Base-by-base conservation (phyloP, 2,113 vertebrate species). In the Mus pahari region DNA sequence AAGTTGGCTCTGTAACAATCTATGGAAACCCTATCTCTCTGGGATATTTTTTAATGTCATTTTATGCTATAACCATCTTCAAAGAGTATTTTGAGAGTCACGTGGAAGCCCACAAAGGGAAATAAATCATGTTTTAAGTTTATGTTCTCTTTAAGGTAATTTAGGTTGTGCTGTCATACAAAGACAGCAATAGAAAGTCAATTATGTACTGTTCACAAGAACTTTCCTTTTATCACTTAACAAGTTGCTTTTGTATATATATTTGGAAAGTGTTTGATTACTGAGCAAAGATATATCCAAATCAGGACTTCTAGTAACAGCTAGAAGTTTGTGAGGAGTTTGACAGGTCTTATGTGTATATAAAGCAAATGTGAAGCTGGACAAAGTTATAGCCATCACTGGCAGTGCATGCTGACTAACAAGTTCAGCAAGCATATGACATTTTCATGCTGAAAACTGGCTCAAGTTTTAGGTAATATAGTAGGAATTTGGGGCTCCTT, bases 211-310 rank as follows among this genome's bases (percentile, higher is more conserved):
- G 73, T 50, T 68, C 89, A n/a, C 86, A 78, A 64, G n/a, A 58
- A 84, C 89, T 89, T 95, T 73, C 31, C 24, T 89, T 78, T 89
- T n/a, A 86, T 86, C n/a, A 68, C 86, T 92, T 86, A 84, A 84
- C 82, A 70, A 68, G 31, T 96, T 93, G 73, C 14, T 82, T 60
- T 93, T 93, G 45, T 7, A 50, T 93, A 50, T 93, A 24, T 50
- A 74, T 86, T 92, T 82, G 42, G 28, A 94, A 92, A 55, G 31
- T 89, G 50, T 68, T 93, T 14, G 60, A 53, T 64, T 92, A 55
- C 8, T 96, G 82, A 94, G 24, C 53, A 91, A 93, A 94, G 14
- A 24, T 36, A 55, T 42, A 55, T 7, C 62, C 66, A 92, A 64
- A 68, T 55, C 68, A 62, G 39, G 6, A 70, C 94, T 90, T 96